Base-by-base conservation (phyloP, 2,797 vertebrate genomes). In the Siniperca undulata region DNA sequence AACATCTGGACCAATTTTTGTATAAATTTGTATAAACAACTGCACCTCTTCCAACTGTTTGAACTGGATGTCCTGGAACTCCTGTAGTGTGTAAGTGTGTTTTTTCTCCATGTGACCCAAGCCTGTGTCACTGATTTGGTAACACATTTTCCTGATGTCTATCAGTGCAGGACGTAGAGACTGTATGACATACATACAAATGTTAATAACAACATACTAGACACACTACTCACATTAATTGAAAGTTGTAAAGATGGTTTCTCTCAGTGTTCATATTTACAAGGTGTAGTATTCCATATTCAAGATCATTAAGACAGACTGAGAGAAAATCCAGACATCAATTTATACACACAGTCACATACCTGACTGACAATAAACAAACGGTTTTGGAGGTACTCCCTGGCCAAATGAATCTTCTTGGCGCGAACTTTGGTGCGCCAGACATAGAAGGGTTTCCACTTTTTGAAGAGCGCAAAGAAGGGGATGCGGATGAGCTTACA, bases 101-200 rank as follows among this genome's bases (percentile, higher is more conserved):
- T 91, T 92, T 85, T 92, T 95, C 80, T 97, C 94, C 24, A 97
- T 82, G 44, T 84, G 90, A 88, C 94, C 97, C 82, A 97, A 94
- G 46, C 89, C 78, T 80, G 95, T 92, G 73, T 94, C 95, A 73
- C 92, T 91, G 74, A 97, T 91, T 17, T 95, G 93, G 80, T 89
- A 93, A 86, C 97, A 98, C 94, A 97, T 94, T 80, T 96, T 95
- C 82, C 92, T 95, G 86, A 98, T 94, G 85, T 96, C 95, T n/a
- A 96, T 89, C 87, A 98, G 89, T 24, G 96, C 96, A 59, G 96
- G 94, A 59, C 91, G 86, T 68, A 97, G 91, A 88, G 80, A 90
- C 97, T 98, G 86, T 24, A 85, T 19, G 44, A 86, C 3, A 82
- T 1, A 30, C 30, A 76, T 1, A 64, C 7, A 91, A 5, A 71